Base-by-base conservation (phyloP, 1,140 invertebrate genomes). In the Lordiphosa collinella region DNA sequence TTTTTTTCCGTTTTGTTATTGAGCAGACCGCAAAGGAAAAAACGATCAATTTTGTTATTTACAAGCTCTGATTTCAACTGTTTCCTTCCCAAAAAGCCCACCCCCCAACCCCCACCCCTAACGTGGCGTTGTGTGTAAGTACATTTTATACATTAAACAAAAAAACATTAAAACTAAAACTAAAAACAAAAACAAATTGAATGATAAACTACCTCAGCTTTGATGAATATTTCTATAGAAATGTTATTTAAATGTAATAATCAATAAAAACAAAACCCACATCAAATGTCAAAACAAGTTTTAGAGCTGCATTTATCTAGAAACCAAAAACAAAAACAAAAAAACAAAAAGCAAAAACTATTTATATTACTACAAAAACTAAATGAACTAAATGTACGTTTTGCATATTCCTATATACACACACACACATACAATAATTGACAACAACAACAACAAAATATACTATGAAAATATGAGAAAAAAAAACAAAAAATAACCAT, bases 271-370 rank as follows among this genome's bases (percentile, higher is more conserved):
- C 25, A 58, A 54, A 49, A 40, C 49, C 31, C 53, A 55, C 35
- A 29, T 29, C 25, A 29, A 63, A 66, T 55, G 64, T 55, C 63
- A 70, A 50, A 57, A 70, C 57, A 80, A 75, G 63, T 76, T 79
- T 80, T 80, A 80, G 71, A 86, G 73, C 84, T 86, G 84, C 84
- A 86, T 86, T 86, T 86, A 86, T 78, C 74, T 79, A 66, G 58
- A 79, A 55, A 67, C 62, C 37, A 32, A 70, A 52, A 50, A 46
- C 47, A 35, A 47, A 67, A 49, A 22, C 3, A 9, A 62, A 43
- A 35, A 58, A 61, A 22, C 8, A 36, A 55, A 34, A 61, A 61
- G 40, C 5, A 32, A 41, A 38, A 14, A 38, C 32, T 51, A 51
- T 32, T 52, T 52, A 31, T 40, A 52, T 38, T 44, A 29, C 25